Conservation (phyloP, 1,140 invertebrate genomes). For the Patella vulgata region DNA sequence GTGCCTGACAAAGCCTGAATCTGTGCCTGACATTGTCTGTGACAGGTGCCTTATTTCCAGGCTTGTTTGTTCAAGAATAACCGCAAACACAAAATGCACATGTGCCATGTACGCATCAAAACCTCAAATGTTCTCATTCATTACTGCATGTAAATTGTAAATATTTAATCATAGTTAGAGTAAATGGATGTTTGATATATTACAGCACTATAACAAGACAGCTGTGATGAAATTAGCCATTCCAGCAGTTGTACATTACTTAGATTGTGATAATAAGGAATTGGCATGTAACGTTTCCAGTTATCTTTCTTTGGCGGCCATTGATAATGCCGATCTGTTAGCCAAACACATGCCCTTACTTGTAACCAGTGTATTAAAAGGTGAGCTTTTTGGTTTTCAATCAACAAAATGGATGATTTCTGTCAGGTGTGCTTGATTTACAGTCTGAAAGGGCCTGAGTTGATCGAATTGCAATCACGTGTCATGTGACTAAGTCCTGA, state of each 20-base stretch:
- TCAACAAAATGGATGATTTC: neutral
- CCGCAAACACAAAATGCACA: neutral
- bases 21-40: too few relatives aligned
- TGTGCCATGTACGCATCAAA: too few relatives aligned
- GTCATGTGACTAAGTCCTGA: too few relatives aligned
- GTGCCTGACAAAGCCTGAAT: too few relatives aligned
- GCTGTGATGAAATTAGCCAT: conserved; percentile 87
- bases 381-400: conserved; percentile 63
- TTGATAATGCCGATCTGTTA: conserved; percentile 86
- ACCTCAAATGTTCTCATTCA: too few relatives aligned
- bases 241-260: conserved; percentile 89
- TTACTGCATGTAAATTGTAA: too few relatives aligned
- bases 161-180: too few relatives aligned
- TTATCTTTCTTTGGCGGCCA: conserved; percentile 91
- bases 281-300: conserved; percentile 88
- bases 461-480: too few relatives aligned
- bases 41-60: too few relatives aligned
- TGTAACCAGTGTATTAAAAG: conserved; percentile 87
- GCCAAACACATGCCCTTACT: conserved; percentile 88
- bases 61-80: neutral
- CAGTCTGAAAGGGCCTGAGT: too few relatives aligned
- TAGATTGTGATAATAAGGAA: conserved; percentile 89
- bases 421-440: too few relatives aligned
- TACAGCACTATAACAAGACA: conserved; percentile 87
- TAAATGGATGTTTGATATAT: conserved; percentile 4